phyloP scores from a whole-genome alignment of 2,888 invertebrate species.

The Apoderus coryli region DNA sequence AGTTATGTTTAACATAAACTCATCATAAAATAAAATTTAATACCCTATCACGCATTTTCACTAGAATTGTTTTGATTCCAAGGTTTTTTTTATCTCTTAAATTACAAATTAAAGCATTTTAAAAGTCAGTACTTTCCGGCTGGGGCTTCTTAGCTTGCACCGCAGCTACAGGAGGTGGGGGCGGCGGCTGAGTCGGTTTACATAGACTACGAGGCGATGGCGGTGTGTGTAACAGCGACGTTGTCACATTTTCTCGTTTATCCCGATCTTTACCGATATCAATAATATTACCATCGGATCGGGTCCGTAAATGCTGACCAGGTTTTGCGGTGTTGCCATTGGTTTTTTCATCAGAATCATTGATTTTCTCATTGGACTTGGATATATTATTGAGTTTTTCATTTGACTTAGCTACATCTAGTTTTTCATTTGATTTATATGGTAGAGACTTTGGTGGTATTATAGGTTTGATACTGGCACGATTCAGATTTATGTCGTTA shows the following conservation, averaged over 20 bases:
- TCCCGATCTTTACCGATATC: conserved; percentile 24
- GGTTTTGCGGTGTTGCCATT: conserved; percentile 27
- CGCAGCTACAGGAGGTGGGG: conserved; percentile 34
- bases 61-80: too few species aligned
- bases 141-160: conserved; percentile 18
- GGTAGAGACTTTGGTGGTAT: conserved; percentile 25
- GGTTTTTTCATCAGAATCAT: conserved; percentile 23
- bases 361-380: conserved; percentile 22
- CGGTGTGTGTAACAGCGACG: conserved; percentile 17
- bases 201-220: conserved; percentile 28
- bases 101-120: too few species aligned
- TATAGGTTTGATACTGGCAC: conserved; percentile 22
- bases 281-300: conserved; percentile 33
- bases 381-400: conserved; percentile 17
- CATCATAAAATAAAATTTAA: too few species aligned
- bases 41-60: too few species aligned
- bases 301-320: conserved; percentile 31
- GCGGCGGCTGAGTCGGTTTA: conserved; percentile 33
- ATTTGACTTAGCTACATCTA: conserved; percentile 16
- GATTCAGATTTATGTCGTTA: conserved; percentile 18
- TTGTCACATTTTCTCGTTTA: too few species aligned
- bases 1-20: too few species aligned
- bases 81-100: too few species aligned
- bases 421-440: conserved; percentile 16
- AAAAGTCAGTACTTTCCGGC: conserved; percentile 30